phyloP scores from a whole-genome alignment of 2,113 vertebrate species.

The Pygathrix nemaeus region DNA sequence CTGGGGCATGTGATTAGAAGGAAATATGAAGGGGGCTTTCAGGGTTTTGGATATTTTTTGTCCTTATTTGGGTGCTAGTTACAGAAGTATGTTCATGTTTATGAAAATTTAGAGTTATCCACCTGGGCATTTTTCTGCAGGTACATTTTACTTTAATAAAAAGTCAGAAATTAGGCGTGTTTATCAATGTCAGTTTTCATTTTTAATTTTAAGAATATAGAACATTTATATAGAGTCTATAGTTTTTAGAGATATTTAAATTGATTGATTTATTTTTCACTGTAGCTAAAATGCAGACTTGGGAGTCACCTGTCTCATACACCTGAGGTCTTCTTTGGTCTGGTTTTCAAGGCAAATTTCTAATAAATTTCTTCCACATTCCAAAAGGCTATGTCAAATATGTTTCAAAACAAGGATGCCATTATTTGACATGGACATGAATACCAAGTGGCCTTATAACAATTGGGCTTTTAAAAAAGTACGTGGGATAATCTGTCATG shows the following conservation, averaged over 20 bases:
- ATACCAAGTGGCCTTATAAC: conserved; percentile 9
- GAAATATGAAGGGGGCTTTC: background rate
- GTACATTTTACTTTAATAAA: background rate
- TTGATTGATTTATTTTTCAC: background rate
- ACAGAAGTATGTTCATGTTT: background rate
- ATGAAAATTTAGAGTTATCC: background rate
- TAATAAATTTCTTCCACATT: background rate
- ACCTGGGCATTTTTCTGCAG: background rate
- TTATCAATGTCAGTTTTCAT: background rate
- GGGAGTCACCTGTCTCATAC: background rate
- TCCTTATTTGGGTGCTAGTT: background rate
- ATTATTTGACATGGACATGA: background rate
- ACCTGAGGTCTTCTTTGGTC: background rate
- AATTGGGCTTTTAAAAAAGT: conserved; percentile 13
- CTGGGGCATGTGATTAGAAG: background rate
- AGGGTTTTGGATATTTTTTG: background rate
- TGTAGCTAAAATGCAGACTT: background rate
- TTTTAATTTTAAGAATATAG: background rate
- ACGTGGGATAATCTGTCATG: background rate
- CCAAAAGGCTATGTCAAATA: background rate
- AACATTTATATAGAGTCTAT: background rate
- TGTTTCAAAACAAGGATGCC: background rate
- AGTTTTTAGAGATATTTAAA: background rate
- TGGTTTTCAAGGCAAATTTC: background rate
- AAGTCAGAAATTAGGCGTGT: background rate